Conservation (phyloP, 2,797 vertebrate species). For the Esox masquinongy region DNA sequence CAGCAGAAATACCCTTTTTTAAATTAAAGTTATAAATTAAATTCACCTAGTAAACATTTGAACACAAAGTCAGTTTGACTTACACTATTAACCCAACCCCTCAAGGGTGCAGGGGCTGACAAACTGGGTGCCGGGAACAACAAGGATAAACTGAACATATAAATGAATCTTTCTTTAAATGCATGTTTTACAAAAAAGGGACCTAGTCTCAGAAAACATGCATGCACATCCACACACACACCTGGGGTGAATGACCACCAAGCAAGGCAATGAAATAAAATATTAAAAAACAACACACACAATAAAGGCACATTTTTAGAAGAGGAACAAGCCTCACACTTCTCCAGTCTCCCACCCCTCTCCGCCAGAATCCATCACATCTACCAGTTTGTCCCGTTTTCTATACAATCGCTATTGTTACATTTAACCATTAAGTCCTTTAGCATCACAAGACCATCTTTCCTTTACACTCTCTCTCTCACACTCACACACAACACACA, state of each 20-base stretch:
- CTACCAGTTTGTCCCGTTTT: background rate
- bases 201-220: background rate
- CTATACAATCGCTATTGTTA: background rate
- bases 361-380: background rate
- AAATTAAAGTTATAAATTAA: no score
- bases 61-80: no score
- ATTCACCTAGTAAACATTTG: no score
- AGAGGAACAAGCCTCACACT: background rate
- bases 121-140: no score
- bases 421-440: background rate
- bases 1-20: background rate
- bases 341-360: background rate
- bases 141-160: background rate
- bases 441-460: background rate
- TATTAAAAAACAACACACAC: background rate
- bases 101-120: no score
- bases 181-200: background rate
- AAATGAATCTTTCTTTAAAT: background rate
- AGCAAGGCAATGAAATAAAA: background rate
- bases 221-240: background rate
- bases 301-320: background rate
- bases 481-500: no score
- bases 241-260: background rate
- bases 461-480: background rate
- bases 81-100: no score